Evolutionary conservation across 2,797 vertebrate genomes (phyloP).

Genomic region (Lacerta viridis): DNA sequence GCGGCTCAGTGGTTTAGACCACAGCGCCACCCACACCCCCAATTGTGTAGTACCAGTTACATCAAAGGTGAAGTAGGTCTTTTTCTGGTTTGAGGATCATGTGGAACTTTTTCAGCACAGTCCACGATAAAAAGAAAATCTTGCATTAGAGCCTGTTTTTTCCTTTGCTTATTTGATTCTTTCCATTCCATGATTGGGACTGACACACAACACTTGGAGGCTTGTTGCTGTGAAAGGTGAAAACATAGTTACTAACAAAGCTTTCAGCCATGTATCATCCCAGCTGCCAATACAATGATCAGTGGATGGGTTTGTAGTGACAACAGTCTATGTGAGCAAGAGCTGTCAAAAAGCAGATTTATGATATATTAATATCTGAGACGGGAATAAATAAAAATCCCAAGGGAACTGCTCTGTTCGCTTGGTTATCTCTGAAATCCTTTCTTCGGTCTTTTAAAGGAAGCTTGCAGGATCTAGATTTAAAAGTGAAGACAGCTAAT

Average conservation of each 20-base stretch:
- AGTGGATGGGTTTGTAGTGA: not conserved
- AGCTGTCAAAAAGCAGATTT: slow-evolving; percentile 56
- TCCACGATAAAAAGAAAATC: slow-evolving; percentile 31
- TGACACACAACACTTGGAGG: slow-evolving; percentile 46
- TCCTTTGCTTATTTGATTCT: slow-evolving; percentile 45
- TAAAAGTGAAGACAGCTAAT: slow-evolving; percentile 6
- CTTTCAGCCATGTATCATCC: slow-evolving; percentile 53
- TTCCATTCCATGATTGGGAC: slow-evolving; percentile 39
- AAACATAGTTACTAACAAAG: slow-evolving; percentile 63
- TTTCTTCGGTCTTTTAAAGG: not conserved
- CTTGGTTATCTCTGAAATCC: not conserved
- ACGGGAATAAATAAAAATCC: not conserved
- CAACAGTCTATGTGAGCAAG: slow-evolving; percentile 16
- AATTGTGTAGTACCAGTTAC: not conserved
- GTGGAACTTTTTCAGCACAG: not conserved
- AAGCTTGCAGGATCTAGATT: not conserved
- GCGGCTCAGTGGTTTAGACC: too few relatives aligned
- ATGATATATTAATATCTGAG: slow-evolving; percentile 39
- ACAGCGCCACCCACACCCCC: too few relatives aligned
- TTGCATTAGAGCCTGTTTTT: slow-evolving; percentile 33
- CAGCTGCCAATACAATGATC: not conserved
- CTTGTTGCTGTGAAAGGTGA: slow-evolving; percentile 64
- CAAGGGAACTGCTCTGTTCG: slow-evolving; percentile 19
- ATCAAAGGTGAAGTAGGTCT: not conserved
- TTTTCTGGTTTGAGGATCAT: not conserved